These are phyloP conservation scores for Elegia similella DNA, from an alignment of 2,888 invertebrate species.

Conservation along the genomic window DNA sequence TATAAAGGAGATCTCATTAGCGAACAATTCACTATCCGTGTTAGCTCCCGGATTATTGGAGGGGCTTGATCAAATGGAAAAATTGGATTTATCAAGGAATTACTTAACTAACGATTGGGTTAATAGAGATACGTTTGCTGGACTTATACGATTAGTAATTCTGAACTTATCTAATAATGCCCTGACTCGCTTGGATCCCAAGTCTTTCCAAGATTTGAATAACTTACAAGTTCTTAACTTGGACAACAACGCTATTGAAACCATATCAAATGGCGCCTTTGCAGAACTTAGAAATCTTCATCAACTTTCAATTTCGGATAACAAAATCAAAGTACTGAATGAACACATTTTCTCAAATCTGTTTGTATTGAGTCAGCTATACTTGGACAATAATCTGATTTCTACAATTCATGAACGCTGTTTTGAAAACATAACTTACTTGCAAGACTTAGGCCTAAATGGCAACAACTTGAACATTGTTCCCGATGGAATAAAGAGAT, in stretches of 20 bases:
- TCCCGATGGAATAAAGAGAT: conserved; percentile 85
- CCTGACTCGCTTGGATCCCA: conserved; percentile 85
- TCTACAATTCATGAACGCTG: conserved; percentile 84
- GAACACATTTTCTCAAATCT: conserved; percentile 87
- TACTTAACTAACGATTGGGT: conserved; percentile 89
- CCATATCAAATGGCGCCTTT: conserved; percentile 87
- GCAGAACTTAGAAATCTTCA: conserved; percentile 88
- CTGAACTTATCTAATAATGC: conserved; percentile 88
- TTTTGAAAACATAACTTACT: conserved; percentile 88
- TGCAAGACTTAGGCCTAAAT: conserved; percentile 89
- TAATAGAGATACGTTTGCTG: conserved; percentile 88
- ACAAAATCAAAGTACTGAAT: conserved; percentile 85
- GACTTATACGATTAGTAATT: conserved; percentile 86
- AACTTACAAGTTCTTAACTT: conserved; percentile 88
- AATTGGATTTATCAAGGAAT: conserved; percentile 88
- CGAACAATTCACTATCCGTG: conserved; percentile 90
- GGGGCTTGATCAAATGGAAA: conserved; percentile 87
- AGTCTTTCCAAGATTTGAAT: conserved; percentile 87
- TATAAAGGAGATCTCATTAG: conserved; percentile 86
- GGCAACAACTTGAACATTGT: conserved; percentile 85
- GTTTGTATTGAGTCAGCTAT: conserved; percentile 86
- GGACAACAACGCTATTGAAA: conserved; percentile 86
- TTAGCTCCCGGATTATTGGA: conserved; percentile 88
- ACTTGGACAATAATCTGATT: conserved; percentile 87
- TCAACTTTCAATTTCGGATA: conserved; percentile 87